Percentiles rank a stretch among this genome's conserved stretches.
phyloP scores from a whole-genome alignment of 2,113 vertebrate species.

The Spilogale gracilis region DNA sequence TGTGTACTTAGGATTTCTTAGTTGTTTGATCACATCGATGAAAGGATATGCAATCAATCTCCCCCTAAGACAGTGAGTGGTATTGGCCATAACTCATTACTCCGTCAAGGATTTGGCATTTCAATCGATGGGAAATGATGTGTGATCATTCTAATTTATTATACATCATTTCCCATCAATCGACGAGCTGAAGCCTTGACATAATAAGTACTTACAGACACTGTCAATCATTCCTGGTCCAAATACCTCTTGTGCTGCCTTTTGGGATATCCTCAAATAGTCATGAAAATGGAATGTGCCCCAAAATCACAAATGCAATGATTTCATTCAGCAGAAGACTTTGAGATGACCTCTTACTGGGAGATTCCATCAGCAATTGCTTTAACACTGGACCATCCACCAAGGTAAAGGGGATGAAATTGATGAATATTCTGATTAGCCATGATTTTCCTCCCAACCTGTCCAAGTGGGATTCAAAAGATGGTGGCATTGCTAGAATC shows the following conservation, averaged over 20 bases:
- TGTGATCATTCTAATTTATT: slow-evolving; percentile 95
- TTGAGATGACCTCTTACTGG: slow-evolving; percentile 61
- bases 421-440: slow-evolving; percentile 37
- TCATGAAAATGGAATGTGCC: slow-evolving; percentile 83
- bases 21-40: slow-evolving; percentile 90
- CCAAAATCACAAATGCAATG: slow-evolving; percentile 73
- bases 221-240: slow-evolving; percentile 92
- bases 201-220: slow-evolving; percentile 92
- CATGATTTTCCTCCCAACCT: background rate
- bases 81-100: slow-evolving; percentile 93
- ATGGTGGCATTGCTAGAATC: slow-evolving; percentile 1
- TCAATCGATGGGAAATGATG: slow-evolving; percentile 95
- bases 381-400: slow-evolving; percentile 18
- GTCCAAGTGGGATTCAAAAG: slow-evolving; percentile 58
- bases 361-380: slow-evolving; percentile 47
- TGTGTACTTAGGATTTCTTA: slow-evolving; percentile 86
- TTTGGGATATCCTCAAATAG: slow-evolving; percentile 86
- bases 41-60: slow-evolving; percentile 92
- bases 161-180: slow-evolving; percentile 94
- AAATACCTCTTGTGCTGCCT: slow-evolving; percentile 86
- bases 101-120: slow-evolving; percentile 93
- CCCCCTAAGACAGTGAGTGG: slow-evolving; percentile 91
- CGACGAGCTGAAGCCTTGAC: slow-evolving; percentile 91
- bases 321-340: slow-evolving; percentile 72
- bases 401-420: slow-evolving; percentile 46